Base-by-base conservation (phyloP, 2,888 invertebrate genomes). In the Rhingia rostrata region DNA sequence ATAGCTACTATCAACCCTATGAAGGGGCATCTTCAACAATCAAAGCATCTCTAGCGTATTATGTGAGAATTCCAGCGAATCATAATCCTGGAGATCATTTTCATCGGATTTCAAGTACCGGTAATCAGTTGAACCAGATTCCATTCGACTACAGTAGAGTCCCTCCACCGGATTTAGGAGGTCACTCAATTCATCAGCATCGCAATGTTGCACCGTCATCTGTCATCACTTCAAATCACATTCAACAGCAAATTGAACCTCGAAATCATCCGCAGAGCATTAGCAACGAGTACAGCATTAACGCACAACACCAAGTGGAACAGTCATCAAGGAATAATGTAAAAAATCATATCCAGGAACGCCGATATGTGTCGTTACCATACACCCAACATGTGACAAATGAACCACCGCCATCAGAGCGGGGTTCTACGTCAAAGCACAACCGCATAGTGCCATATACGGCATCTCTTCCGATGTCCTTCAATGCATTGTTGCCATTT, bases 11-110 rank as follows among this genome's bases (percentile, higher is more conserved):
- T 22, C 58, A 39, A 5, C 75, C 84, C 14, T 14, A 22, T 6
- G 3, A 14, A 3, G 37, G 4, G 4, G n/a, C 54, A 12, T 14
- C 53, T 0, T 22, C 61, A 7, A 30, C 54, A 7, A 37, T 84
- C 12, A 74, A 53, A 45, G 69, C 80, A 2, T 49, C 80, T 4
- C 9, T 84, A n/a, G 80, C 66, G 2, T 84, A 64, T 39, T 84
- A 84, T 10, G 12, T 70, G 0, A 84, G 70, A 6, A 61, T 84
- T 41, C 84, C 80, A 4, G 66, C 80, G 1, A 67, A 33, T 35
- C 53, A 49, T 4, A 41, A 64, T 3, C 6, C 14, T 2, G 22
- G 3, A 14, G 45, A 70, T 4, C 39, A 56, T 22, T 53, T 60
- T n/a, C 12, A 45, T 32, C 2, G 56, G 3, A 9, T 47, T 39